Base-by-base conservation (phyloP, 2,888 invertebrate genomes). In the Agrotis segetum region DNA sequence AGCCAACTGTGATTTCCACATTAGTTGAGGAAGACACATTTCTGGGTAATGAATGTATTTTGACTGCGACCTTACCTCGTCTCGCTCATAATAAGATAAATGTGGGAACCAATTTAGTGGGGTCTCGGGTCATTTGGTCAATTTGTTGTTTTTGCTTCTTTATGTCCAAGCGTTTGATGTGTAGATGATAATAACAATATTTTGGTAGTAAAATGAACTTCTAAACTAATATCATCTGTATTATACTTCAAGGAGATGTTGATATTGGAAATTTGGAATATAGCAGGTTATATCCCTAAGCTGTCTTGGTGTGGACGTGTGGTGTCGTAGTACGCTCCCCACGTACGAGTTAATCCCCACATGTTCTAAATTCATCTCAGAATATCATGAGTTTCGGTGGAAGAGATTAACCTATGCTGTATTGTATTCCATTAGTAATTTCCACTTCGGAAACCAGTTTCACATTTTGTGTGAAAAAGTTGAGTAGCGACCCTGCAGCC, bases 311-410 rank as follows among this genome's bases (percentile, higher is more conserved):
- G 63, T 49, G 79, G 65, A 82, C 79, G 79, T 79, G 79, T 11
- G 79, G 62, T 82, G 74, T 82, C 62, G 82, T 79, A 62, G 79
- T 75, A 83, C 71, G 69, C 70, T 64, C 46, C 34, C 64, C 85
- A 85, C 83, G 83, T 81, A 71, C 70, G 63, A 74, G 53, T 81
- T 84, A 83, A 84, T 85, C 84, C 81, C 49, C 59, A n/a, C 68
- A 68, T 82, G 77, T 63, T 74, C 83, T 81, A 77, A 69, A 83
- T 83, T 81, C 74, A 67, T 75, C 65, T 60, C 77, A 50, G 60
- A 73, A 74, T 83, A 81, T 81, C 81, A 85, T 62, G 83, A 74
- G 61, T 80, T 77, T 83, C 68, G 59, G 62, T 71, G 58, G 70
- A 85, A 77, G 68, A 80, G 74, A 85, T 83, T 85, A 83, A 73